phyloP scores from a whole-genome alignment of 2,113 vertebrate genomes.

The Hippocampus zosterae region DNA sequence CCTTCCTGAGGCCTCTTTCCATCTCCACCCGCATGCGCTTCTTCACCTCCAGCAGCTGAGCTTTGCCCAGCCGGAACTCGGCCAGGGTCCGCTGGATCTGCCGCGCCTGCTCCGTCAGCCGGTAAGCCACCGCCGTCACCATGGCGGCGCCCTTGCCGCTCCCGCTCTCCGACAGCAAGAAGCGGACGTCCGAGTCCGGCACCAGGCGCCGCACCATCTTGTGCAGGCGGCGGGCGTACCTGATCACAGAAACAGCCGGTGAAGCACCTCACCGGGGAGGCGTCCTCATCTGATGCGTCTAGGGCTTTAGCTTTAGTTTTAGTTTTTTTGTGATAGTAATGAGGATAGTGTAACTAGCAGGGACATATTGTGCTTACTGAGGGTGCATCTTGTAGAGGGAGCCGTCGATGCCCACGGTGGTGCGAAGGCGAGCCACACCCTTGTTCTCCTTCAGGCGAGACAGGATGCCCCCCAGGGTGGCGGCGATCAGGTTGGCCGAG shows the following conservation, averaged over 20 bases:
- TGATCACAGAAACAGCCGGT: conserved; percentile 43
- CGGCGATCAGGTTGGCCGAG: conserved; percentile 88
- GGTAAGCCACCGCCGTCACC: conserved; percentile 92
- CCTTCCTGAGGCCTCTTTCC: conserved; percentile 81
- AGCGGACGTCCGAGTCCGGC: conserved; percentile 90
- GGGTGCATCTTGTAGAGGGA: conserved; percentile 99
- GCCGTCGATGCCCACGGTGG: conserved; percentile 93
- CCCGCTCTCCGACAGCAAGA: conserved; percentile 94
- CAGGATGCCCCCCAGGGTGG: conserved; percentile 84
- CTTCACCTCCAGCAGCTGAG: conserved; percentile 91
- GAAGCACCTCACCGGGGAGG: no score
- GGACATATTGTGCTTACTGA: conserved; percentile 79
- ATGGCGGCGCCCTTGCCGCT: conserved; percentile 93
- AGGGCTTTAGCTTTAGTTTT: no score
- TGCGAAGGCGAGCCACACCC: conserved; percentile 82
- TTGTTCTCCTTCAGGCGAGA: conserved; percentile 88
- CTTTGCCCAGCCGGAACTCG: conserved; percentile 82
- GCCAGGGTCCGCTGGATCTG: conserved; percentile 88
- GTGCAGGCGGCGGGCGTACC: conserved; percentile 89
- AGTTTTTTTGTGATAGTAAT: not conserved
- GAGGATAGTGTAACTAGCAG: not conserved
- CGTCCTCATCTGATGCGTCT: no score
- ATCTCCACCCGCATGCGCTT: conserved; percentile 87
- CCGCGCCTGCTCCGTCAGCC: conserved; percentile 84
- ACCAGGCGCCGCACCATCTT: conserved; percentile 92